A percentile compares a stretch with the other conserved stretches of the same genome.
Conservation (phyloP, 2,113 vertebrate genomes). For the Baryphthengus martii region DNA sequence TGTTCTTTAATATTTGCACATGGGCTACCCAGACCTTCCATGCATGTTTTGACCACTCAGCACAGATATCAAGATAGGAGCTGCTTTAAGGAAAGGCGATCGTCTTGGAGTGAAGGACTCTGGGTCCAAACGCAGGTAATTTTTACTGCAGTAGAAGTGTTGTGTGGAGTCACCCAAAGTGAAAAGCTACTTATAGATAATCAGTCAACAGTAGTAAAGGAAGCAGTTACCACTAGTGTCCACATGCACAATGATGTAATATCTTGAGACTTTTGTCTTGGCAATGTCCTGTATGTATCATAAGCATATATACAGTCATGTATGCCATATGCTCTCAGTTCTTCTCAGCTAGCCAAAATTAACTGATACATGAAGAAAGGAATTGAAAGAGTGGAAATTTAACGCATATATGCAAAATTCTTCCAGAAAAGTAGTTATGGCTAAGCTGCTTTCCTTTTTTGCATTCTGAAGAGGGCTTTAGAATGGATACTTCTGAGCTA, state of each 20-base stretch:
- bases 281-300: neutral
- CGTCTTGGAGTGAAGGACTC: neutral
- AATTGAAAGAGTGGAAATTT: neutral
- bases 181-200: neutral
- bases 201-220: neutral
- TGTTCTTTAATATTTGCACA: neutral
- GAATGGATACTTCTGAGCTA: neutral
- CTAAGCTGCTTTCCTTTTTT: neutral
- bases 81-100: neutral
- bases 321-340: neutral
- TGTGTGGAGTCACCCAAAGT: neutral
- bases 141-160: neutral
- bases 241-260: neutral
- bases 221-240: neutral
- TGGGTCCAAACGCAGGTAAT: neutral
- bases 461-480: neutral
- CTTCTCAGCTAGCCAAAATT: neutral
- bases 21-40: neutral
- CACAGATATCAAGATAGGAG: neutral
- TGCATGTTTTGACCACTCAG: neutral
- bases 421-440: neutral
- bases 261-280: neutral
- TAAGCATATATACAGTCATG: neutral
- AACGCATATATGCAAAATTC: neutral
- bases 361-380: neutral